phyloP scores from a whole-genome alignment of 2,113 vertebrate species.

The Amphiprion ocellaris region DNA sequence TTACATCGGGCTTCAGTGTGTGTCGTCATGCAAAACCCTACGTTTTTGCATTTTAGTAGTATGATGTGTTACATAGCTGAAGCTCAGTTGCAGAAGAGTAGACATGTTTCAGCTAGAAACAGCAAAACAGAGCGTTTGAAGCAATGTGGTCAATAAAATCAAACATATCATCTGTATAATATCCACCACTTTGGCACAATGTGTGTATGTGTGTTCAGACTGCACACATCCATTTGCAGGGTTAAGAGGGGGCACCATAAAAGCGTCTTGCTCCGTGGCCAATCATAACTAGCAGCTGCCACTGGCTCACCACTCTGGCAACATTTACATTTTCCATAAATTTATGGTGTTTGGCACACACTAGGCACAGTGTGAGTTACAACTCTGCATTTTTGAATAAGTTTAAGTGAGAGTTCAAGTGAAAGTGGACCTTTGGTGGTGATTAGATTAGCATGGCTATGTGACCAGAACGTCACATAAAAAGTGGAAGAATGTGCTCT shows the following conservation, averaged over 20 bases:
- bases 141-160: neutral
- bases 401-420: conserved; percentile 2
- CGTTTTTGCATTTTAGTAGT: neutral
- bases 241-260: conserved; percentile 2
- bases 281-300: conserved; percentile 4
- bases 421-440: conserved; percentile 17
- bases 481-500: neutral
- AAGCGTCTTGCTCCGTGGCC: neutral
- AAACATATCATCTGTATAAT: neutral
- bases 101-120: neutral
- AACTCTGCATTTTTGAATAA: conserved; percentile 23
- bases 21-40: neutral
- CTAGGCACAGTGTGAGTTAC: conserved; percentile 6
- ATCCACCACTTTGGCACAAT: neutral
- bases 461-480: conserved; percentile 8
- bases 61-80: neutral
- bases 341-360: conserved; percentile 32
- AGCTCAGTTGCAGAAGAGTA: neutral
- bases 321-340: conserved; percentile 18
- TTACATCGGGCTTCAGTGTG: neutral
- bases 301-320: neutral
- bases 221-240: neutral
- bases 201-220: neutral
- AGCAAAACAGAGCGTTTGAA: neutral
- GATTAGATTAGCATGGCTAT: conserved; percentile 14